Evolutionary conservation across 92 coral and sea anemone species (phyloP), one percentile per base, ranked within the genome.

Genomic region (Meandrina meandrites): DNA sequence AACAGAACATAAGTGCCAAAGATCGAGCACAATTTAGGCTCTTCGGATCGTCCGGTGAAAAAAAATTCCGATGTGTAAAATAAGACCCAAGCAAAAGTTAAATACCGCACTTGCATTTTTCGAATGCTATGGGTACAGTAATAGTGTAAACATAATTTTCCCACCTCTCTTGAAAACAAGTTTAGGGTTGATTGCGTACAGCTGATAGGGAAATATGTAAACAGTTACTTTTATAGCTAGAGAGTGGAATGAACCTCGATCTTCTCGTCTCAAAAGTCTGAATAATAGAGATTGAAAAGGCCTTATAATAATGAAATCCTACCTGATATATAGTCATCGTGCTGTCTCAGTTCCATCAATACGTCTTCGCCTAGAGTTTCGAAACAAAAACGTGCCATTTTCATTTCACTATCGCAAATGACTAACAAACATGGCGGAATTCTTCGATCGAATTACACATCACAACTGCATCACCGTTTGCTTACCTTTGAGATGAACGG

Each of bases 301-400:
- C 16, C 1, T 57, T 28, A 57, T 28, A 19, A 12, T 22, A 76
- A 53, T 36, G 15, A 60, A 40, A 22, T 68, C 86, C 84, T 83
- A 97, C 99, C 99, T 50, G 99, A 95, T 28, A 97, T 89, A 58
- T 97, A 97, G 75, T 97, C 99, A 79, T 97, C 99, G 82, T 97
- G 99, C 37, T 97, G 99, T 32, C 97, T 82, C 15, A 97, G 87
- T 84, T 97, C 99, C 3, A 95, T 86, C 87, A 94, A 78, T 9
- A 97, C 94, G 70, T 97, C 99, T 86, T 97, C 99, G 8, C 99
- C 99, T 97, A 27, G 35, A 86, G 40, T 6, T 57, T 37, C 47
- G 56, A 75, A 40, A 57, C 8, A 24, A 86, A n/a, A 78, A 75
- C 87, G 54, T 22, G 54, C 73, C 32, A 40, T 73, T 79, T 75